A percentile compares a stretch with the other conserved stretches of the same genome.
Evolutionary conservation across 2,113 vertebrate species (phyloP).

Genomic region (Halcyon malimbica): DNA sequence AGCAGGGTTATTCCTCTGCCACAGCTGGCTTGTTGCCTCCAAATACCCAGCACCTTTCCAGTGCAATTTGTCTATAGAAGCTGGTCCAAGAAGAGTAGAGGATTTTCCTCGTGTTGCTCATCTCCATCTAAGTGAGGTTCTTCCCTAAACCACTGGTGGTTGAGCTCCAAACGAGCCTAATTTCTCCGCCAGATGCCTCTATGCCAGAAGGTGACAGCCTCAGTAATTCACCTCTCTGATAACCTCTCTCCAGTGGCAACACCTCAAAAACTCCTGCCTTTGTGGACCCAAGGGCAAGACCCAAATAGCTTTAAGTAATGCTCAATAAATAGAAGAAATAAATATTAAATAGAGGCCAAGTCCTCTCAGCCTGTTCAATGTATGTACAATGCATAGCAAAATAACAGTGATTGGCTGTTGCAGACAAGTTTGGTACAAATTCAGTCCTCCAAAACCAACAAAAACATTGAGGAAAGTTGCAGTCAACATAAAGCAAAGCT

Average conservation of each 20-base stretch:
- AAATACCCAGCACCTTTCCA: neutral
- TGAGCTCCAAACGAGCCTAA: slow-evolving; percentile 29
- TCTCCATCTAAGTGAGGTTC: slow-evolving; percentile 64
- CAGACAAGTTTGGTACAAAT: slow-evolving; percentile 41
- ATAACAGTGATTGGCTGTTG: slow-evolving; percentile 52
- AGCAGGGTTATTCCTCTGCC: neutral
- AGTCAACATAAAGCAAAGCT: neutral
- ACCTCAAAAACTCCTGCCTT: neutral
- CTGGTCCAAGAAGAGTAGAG: neutral
- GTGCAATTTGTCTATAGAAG: slow-evolving; percentile 37
- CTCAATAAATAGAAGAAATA: slow-evolving; percentile 84
- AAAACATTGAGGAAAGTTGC: neutral
- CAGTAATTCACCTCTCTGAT: neutral
- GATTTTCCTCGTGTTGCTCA: slow-evolving; percentile 30
- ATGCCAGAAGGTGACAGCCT: neutral
- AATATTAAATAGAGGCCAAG: slow-evolving; percentile 77
- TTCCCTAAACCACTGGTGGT: neutral
- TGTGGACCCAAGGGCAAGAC: neutral
- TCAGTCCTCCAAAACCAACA: neutral
- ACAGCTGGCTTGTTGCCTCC: neutral
- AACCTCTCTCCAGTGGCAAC: neutral
- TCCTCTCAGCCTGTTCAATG: slow-evolving; percentile 46
- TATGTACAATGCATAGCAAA: slow-evolving; percentile 84
- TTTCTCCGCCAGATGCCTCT: slow-evolving; percentile 37
- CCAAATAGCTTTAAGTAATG: slow-evolving; percentile 47